Evolutionary conservation across 1,140 invertebrate genomes (phyloP).

Genomic region (Meloidogyne hapla): DNA sequence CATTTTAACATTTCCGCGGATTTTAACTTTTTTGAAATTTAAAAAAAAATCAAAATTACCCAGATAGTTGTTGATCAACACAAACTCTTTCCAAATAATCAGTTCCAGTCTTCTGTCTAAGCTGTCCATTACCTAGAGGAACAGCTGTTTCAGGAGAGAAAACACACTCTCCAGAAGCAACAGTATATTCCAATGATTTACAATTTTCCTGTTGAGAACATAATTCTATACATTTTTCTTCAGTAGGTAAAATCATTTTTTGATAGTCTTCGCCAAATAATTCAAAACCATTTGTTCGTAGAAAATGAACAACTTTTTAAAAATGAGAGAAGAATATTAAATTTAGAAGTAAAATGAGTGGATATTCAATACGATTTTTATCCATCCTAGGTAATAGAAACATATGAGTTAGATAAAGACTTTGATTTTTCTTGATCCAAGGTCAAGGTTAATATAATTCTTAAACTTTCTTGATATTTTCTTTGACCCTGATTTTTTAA

Average conservation of each 20-base stretch:
- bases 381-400: too few species aligned
- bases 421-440: too few species aligned
- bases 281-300: neutral
- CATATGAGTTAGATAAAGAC: too few species aligned
- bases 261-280: neutral
- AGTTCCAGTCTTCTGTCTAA: slow-evolving; percentile 49
- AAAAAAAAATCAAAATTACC: slow-evolving; percentile 36
- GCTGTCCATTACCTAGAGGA: slow-evolving; percentile 60
- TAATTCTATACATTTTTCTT: neutral
- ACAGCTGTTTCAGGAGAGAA: slow-evolving; percentile 59
- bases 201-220: slow-evolving; percentile 45
- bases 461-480: too few species aligned
- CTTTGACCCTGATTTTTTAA: too few species aligned
- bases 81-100: slow-evolving; percentile 63
- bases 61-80: slow-evolving; percentile 53
- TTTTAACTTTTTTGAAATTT: too few species aligned
- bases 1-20: too few species aligned
- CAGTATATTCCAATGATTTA: slow-evolving; percentile 57
- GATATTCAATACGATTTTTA: too few species aligned
- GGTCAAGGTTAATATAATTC: too few species aligned
- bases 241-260: neutral
- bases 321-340: neutral
- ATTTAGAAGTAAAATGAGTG: too few species aligned
- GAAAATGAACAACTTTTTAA: neutral
- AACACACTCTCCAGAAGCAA: slow-evolving; percentile 40